Evolutionary conservation across 2,888 invertebrate genomes (phyloP).

Genomic region (Pachydiplax longipennis): DNA sequence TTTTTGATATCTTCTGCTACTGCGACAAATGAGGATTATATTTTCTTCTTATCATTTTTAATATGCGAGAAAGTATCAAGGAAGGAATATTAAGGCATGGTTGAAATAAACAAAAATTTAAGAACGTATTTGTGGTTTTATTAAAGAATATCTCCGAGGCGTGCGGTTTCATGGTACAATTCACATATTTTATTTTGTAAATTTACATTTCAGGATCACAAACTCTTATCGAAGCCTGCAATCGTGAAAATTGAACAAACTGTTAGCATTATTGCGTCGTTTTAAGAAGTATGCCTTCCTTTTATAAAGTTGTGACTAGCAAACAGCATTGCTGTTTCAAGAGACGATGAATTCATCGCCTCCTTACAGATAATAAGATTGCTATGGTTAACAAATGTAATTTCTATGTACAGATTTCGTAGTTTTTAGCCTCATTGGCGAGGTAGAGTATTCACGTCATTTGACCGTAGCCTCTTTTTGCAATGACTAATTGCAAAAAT

Average conservation of each 20-base stretch:
- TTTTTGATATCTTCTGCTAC: too few species aligned
- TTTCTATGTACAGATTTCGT: conserved; percentile 1
- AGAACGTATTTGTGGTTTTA: background rate
- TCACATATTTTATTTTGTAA: background rate
- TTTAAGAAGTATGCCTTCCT: background rate
- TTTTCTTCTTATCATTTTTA: too few species aligned
- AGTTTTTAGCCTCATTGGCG: conserved; percentile 25
- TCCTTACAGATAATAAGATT: background rate
- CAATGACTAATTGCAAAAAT: background rate
- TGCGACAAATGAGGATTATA: too few species aligned
- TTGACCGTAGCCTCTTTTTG: background rate
- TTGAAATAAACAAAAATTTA: background rate
- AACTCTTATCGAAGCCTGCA: background rate
- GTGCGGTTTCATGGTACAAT: background rate
- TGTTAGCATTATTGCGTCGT: background rate
- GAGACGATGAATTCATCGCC: background rate
- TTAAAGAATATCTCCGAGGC: background rate
- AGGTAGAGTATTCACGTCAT: conserved; percentile 21
- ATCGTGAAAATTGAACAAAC: background rate
- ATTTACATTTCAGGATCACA: background rate
- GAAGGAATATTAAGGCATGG: too few species aligned
- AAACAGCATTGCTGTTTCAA: conserved; percentile 28
- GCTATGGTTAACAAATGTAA: background rate
- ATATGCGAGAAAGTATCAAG: too few species aligned
- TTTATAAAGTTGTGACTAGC: conserved; percentile 9